Conservation (phyloP, 1,140 invertebrate genomes). For the Sitodiplosis mosellana region DNA sequence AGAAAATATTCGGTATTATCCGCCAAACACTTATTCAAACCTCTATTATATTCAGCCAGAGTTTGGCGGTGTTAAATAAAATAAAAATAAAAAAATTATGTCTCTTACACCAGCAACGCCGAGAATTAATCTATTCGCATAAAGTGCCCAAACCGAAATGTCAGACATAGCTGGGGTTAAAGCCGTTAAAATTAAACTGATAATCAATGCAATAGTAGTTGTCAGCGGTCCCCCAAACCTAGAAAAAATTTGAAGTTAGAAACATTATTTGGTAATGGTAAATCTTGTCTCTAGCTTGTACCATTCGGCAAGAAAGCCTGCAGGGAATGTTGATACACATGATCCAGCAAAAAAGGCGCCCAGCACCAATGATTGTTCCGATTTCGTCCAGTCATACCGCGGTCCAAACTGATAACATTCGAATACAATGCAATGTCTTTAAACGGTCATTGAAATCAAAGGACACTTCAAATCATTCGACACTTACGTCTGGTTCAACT, state of each 20-base stretch:
- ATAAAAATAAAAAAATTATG: no score
- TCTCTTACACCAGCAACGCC: conserved; percentile 43
- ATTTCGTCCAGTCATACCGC: conserved; percentile 31
- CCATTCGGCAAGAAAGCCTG: conserved; percentile 43
- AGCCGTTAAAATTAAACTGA: conserved; percentile 44
- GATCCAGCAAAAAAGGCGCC: conserved; percentile 41
- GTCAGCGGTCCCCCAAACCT: conserved; percentile 45
- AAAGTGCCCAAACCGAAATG: conserved; percentile 33
- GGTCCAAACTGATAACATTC: neutral
- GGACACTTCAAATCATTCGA: no score
- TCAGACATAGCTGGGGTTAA: conserved; percentile 37
- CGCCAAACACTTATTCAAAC: no score
- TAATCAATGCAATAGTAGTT: conserved; percentile 42
- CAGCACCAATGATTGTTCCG: conserved; percentile 37
- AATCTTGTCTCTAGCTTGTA: no score
- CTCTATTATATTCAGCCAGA: no score
- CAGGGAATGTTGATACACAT: conserved; percentile 30
- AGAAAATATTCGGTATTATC: no score
- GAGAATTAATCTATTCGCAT: conserved; percentile 36
- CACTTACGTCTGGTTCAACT: neutral
- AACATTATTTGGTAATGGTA: no score
- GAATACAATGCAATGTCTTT: neutral
- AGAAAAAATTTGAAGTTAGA: no score
- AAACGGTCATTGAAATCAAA: neutral
- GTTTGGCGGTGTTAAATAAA: no score